Conservation (phyloP, 2,113 vertebrate species). For the Macquaria australasica region DNA sequence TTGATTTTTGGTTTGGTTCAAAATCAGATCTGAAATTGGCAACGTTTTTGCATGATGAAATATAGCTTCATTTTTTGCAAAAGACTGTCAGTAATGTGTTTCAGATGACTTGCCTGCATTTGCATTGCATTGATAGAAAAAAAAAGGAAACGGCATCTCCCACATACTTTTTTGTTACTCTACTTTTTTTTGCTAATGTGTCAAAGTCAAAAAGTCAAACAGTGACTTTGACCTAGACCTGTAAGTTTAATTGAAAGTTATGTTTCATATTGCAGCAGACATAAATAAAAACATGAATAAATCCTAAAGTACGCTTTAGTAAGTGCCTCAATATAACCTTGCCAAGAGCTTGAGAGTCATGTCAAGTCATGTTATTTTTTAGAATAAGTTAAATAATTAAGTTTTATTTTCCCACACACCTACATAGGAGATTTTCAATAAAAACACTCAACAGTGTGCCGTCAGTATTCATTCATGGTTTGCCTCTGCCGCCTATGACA, state of each 20-base stretch:
- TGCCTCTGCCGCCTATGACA: background rate
- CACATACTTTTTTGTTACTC: background rate
- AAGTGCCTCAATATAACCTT: no score
- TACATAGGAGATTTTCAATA: background rate
- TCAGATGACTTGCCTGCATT: background rate
- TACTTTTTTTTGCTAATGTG: background rate
- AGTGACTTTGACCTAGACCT: background rate
- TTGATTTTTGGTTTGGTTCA: background rate
- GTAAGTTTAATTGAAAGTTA: background rate
- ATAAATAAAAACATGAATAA: background rate
- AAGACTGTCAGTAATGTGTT: background rate
- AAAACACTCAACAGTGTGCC: background rate
- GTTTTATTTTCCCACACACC: background rate
- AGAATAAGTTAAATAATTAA: background rate
- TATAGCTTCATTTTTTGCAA: background rate
- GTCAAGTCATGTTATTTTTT: background rate
- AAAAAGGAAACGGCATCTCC: no score
- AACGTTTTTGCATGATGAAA: background rate
- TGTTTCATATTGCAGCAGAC: background rate
- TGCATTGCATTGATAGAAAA: background rate
- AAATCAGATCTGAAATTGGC: background rate
- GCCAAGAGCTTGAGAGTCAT: background rate
- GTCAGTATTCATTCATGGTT: constrained; percentile 22
- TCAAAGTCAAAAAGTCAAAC: background rate
- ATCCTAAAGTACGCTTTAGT: background rate